Base-by-base conservation (phyloP, 64 coral and sea anemone species). In the Actinia equina region DNA sequence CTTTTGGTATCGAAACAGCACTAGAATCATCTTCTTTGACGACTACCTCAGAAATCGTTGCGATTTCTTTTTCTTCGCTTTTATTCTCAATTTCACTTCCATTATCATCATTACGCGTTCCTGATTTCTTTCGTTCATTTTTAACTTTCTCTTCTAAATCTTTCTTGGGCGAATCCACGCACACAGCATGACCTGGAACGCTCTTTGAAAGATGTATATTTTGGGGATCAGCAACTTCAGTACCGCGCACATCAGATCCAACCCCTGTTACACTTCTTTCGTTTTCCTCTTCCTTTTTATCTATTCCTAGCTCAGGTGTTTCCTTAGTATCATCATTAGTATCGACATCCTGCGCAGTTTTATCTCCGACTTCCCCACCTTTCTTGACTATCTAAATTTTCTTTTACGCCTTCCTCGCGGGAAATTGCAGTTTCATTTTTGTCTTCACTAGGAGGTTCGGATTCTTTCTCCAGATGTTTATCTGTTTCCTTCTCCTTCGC, bases 261-360 rank as follows among this genome's bases (percentile, higher is more conserved):
- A 91, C 91, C 1, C 94, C 91, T 2, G 91, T 96, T 17, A 53
- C 80, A 55, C 94, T 90, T 56, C 89, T 60, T n/a, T 80, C 62
- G 1, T 88, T 25, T 15, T 90, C 59, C 3, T 71, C 45, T 16
- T 22, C 22, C 44, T 74, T 25, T 4, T 14, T 30, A 10, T 74
- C 25, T n/a, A 11, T 15, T 74, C 42, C 69, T 30, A 3, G 5
- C 69, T 11, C 69, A 74, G 69, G 5, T 74, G 15, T 74, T 30
- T 74, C 69, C 26, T 74, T 41, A 4, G 13, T 30, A 14, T 41
- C 69, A 30, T 30, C 13, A n/a, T n/a, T n/a, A n/a, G n/a, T n/a
- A 74, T 4, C 26, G 15, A 26, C 69, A 17, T 14, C 27, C 25
- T 8, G 69, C 69, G 26, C 69, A 74, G 26, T 16, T 30, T 26